phyloP scores from a whole-genome alignment of 2,113 vertebrate genomes.

The Zapornia atra region DNA sequence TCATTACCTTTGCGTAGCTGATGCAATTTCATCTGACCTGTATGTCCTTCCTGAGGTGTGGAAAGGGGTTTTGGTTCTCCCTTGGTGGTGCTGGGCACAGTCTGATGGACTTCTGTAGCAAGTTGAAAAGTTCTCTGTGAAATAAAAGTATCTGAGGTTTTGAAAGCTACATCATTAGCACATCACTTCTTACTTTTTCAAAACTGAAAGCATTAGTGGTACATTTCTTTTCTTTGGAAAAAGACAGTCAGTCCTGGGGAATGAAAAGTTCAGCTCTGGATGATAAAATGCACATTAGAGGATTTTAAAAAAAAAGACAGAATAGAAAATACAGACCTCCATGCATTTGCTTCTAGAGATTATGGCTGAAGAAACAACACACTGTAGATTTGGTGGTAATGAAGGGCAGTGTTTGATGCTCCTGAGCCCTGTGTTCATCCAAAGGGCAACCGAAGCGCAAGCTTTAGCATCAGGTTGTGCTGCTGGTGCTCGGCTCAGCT shows the following conservation, averaged over 20 bases:
- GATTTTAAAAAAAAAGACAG: neutral
- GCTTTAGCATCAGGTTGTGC: neutral
- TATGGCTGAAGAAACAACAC: neutral
- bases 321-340: neutral
- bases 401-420: neutral
- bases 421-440: rapidly evolving
- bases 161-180: neutral
- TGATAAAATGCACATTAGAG: neutral
- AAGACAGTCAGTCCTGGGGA: neutral
- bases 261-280: neutral
- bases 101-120: neutral
- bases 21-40: neutral
- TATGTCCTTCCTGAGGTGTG: neutral
- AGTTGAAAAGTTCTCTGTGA: neutral
- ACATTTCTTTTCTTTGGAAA: neutral
- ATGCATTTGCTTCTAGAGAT: neutral
- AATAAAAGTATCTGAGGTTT: neutral
- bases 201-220: neutral
- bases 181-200: neutral
- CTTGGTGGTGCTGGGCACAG: neutral
- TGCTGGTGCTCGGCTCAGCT: neutral
- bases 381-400: neutral
- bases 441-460: neutral
- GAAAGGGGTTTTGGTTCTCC: neutral
- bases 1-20: neutral